These are phyloP conservation scores for Lasiurus cinereus DNA, from an alignment of 2,113 vertebrate genomes.

Conservation along the genomic window DNA sequence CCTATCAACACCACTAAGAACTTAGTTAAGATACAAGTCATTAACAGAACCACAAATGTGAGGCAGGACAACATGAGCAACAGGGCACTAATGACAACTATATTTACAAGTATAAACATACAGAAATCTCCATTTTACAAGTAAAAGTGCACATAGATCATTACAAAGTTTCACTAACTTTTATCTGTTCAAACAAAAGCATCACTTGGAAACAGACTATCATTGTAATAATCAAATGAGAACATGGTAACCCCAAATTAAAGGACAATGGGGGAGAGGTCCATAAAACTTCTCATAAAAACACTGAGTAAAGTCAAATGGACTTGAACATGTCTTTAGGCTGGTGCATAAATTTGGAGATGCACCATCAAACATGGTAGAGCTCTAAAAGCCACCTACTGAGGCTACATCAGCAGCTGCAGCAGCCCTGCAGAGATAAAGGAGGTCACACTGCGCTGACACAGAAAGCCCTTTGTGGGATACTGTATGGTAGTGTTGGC, in stretches of 20 bases:
- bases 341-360: constrained; percentile 86
- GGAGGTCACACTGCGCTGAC: constrained; percentile 82
- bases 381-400: constrained; percentile 87
- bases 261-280: constrained; percentile 86
- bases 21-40: constrained; percentile 83
- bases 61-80: constrained; percentile 88
- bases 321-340: constrained; percentile 79
- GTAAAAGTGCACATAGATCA: constrained; percentile 97
- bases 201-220: constrained; percentile 89
- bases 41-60: constrained; percentile 87
- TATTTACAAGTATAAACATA: constrained; percentile 94
- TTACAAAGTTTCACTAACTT: constrained; percentile 91
- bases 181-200: constrained; percentile 90
- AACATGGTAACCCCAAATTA: constrained; percentile 86
- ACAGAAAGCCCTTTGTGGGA: constrained; percentile 89
- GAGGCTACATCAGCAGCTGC: constrained; percentile 86
- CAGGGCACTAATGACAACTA: constrained; percentile 88
- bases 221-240: constrained; percentile 88
- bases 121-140: constrained; percentile 91
- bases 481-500: constrained; percentile 89
- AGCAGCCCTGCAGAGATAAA: constrained; percentile 79
- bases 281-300: constrained; percentile 88
- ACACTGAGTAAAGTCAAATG: constrained; percentile 89
- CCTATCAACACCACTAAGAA: constrained; percentile 86
- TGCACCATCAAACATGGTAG: constrained; percentile 86